These are phyloP conservation scores for Poecile montanus DNA, from an alignment of 2,797 vertebrate genomes.

Conservation along the genomic window DNA sequence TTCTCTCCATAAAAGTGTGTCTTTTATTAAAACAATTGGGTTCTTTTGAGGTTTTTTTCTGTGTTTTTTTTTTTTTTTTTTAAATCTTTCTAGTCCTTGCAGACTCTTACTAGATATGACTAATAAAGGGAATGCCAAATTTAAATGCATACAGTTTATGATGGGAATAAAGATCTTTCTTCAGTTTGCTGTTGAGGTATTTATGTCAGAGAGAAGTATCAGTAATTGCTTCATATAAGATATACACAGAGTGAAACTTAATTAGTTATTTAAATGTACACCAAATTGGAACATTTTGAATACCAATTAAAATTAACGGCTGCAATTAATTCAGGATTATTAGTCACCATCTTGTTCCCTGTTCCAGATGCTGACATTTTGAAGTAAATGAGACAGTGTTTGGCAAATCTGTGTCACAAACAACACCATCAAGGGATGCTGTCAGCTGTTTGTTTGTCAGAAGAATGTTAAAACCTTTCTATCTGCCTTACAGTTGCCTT, in stretches of 20 bases:
- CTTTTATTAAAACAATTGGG: neutral
- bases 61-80: neutral
- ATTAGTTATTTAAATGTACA: conserved; percentile 65
- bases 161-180: neutral
- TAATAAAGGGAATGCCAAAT: neutral
- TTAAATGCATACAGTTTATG: neutral
- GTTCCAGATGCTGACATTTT: conserved; percentile 68
- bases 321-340: conserved; percentile 67
- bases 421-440: neutral
- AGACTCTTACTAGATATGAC: neutral
- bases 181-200: neutral
- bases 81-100: neutral
- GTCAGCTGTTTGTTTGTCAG: conserved; percentile 33
- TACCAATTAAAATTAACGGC: conserved; percentile 67
- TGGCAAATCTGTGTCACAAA: conserved; percentile 22
- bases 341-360: conserved; percentile 36
- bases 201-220: neutral
- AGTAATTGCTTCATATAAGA: conserved; percentile 27
- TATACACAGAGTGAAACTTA: conserved; percentile 48
- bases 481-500: neutral
- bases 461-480: conserved; percentile 36
- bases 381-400: conserved; percentile 23
- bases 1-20: neutral
- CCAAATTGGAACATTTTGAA: conserved; percentile 59
- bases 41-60: neutral